Base-by-base conservation (phyloP, 2,888 invertebrate genomes). In the Stenchaetothrips biformis region DNA sequence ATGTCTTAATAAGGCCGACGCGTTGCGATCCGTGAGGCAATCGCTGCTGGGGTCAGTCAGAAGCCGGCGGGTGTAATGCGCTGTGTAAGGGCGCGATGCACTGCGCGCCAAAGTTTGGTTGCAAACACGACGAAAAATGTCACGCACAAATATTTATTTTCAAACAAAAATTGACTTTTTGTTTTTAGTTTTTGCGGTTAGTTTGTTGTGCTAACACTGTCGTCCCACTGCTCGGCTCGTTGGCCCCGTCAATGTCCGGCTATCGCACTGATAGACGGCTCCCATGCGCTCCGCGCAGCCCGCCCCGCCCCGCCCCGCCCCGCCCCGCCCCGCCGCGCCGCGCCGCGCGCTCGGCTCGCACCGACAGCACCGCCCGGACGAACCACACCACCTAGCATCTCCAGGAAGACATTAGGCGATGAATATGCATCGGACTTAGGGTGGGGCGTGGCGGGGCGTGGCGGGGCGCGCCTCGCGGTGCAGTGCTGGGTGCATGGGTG, bases 331-430 rank as follows among this genome's bases (percentile, higher is more conserved):
- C 67, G 21, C 9, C 67, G 67, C 67, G 21, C 7, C 67, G 11
- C 67, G n/a, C 21, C 25, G 11, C 67, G 62, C 62, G 67, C n/a
- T 18, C 21, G 67, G 67, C 67, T n/a, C 67, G 25, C 67, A 53
- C 53, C 13, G 53, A 2, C 37, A 25, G 25, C 67, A 53, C 53
- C 13, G 53, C 53, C 37, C 37, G 4, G 37, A 37, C 37, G 37
- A 37, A 37, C 37, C 37, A 37, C 37, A 37, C 37, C n/a, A n/a
- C n/a, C n/a, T 37, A 37, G 37, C 13, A 25, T 9, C 67, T 74
- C 25, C 25, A 74, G 67, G 67, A 74, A 74, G 25, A 25, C 67
- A 74, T 74, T 74, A 74, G 67, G 67, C 67, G 21, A 74, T 74
- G 67, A 74, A 74, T 74, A 74, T 74, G 67, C 67, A 74, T 74